A percentile compares a stretch with the other conserved stretches of the same genome.
Evolutionary conservation across 2,113 vertebrate genomes (phyloP).

Genomic region (Zingel zingel): DNA sequence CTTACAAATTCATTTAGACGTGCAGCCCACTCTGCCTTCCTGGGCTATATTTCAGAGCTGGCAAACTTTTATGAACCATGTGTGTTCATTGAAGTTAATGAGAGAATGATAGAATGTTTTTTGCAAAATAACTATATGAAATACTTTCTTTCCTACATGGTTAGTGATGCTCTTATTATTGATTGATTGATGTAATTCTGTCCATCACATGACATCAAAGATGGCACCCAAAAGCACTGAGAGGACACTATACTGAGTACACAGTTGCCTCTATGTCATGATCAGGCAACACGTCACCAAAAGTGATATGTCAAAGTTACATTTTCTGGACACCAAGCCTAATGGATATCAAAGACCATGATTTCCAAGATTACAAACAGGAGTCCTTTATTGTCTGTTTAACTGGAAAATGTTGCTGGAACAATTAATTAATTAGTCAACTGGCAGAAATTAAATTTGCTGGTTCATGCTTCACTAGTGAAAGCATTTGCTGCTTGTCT

Average conservation of each 20-base stretch:
- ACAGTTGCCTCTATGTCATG: no score
- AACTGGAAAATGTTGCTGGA: not conserved
- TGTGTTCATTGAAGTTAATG: not conserved
- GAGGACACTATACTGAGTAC: no score
- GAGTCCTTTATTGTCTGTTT: not conserved
- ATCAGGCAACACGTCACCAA: no score
- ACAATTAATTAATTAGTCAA: not conserved
- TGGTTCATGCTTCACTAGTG: not conserved
- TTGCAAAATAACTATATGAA: not conserved
- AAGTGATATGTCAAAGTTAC: no score
- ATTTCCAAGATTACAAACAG: no score
- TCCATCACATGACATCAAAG: no score
- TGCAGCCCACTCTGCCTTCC: slow-evolving; percentile 27
- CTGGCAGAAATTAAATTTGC: not conserved
- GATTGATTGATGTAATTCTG: no score
- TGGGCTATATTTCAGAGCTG: slow-evolving; percentile 11
- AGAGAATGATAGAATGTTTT: slow-evolving; percentile 16
- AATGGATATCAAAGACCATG: no score
- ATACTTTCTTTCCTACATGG: not conserved
- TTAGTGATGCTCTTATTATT: not conserved
- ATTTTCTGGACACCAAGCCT: no score
- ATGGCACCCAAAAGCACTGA: no score
- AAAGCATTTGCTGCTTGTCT: not conserved
- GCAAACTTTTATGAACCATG: slow-evolving; percentile 21
- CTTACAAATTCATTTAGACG: slow-evolving; percentile 50